Conservation (phyloP, 2,113 vertebrate genomes). For the Otis tarda region DNA sequence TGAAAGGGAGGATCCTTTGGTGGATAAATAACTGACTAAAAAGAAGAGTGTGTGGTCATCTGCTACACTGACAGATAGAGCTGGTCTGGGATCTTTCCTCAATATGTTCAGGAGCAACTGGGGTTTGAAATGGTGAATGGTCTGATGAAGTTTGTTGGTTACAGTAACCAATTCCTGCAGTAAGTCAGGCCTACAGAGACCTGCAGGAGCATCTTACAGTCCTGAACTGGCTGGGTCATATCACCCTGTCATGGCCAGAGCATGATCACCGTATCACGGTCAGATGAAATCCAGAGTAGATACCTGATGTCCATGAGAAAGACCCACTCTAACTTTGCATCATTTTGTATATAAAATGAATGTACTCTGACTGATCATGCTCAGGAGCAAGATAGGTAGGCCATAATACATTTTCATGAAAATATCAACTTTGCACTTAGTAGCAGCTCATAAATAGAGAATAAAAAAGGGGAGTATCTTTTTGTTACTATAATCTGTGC, state of each 20-base stretch:
- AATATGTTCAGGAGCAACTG: not conserved
- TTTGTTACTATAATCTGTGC: not conserved
- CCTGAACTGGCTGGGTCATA: not conserved
- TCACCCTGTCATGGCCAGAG: not conserved
- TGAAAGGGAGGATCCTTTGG: not conserved
- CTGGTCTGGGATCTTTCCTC: not conserved
- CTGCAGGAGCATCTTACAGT: not conserved
- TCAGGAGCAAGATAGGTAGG: not conserved
- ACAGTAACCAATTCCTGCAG: not conserved
- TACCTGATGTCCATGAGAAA: not conserved
- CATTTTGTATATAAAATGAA: not conserved
- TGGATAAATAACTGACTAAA: not conserved
- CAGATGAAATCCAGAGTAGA: not conserved
- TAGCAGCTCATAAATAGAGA: not conserved
- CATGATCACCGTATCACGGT: fast-evolving
- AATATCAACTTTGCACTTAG: not conserved
- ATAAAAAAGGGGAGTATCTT: not conserved
- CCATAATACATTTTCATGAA: not conserved
- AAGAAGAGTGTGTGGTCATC: not conserved
- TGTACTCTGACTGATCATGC: not conserved
- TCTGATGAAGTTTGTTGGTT: not conserved
- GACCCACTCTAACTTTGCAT: not conserved
- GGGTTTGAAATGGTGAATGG: not conserved
- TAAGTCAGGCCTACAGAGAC: not conserved
- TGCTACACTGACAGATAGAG: not conserved